Evolutionary conservation across 2,797 vertebrate genomes (phyloP), one percentile per base, ranked within the genome.

Genomic region (Artibeus lituratus): DNA sequence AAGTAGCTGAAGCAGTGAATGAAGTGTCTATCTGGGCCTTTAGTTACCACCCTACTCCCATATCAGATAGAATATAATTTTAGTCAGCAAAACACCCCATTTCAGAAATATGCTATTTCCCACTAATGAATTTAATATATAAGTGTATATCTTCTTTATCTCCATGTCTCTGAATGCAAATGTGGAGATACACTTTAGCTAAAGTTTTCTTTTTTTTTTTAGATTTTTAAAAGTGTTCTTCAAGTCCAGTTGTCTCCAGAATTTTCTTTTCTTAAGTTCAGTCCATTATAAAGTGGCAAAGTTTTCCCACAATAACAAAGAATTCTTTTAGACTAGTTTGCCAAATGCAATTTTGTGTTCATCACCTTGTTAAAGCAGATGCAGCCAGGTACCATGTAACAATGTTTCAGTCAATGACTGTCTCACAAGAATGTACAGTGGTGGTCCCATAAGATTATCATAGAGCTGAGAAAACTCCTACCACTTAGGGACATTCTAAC

Each of bases 31-130:
- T 24, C 24, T 55, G 16, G 42, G 26, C 18, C 37, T 91, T 83
- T 90, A 49, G 77, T 37, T 18, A 65, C 44, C 53, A 57, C 69
- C 14, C 22, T 88, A 53, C 49, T 73, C 6, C 37, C 62, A 4
- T 82, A 14, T 67, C 39, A 96, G 91, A 81, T 32, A 4, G 7
- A 49, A 1, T 47, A 9, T 37, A 15, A 76, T 82, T 92, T 77
- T 65, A 62, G 59, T 44, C 70, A 65, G 65, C 59, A 86, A 90
- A 94, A n/a, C 2, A 10, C 83, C 55, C 42, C 10, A 42, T 86
- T 88, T 90, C 21, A 42, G 42, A 51, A 65, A 51, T 82, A 73
- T 26, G 19, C n/a, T 90, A 22, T 96, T 96, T 95, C 51, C 37
- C n/a, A 39, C 24, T 57, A 57, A 92, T 87, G 21, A 78, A 69